Evolutionary conservation across 2,888 invertebrate species (phyloP), one percentile per base, ranked within the genome.

Genomic region (Melinaea menophilus): DNA sequence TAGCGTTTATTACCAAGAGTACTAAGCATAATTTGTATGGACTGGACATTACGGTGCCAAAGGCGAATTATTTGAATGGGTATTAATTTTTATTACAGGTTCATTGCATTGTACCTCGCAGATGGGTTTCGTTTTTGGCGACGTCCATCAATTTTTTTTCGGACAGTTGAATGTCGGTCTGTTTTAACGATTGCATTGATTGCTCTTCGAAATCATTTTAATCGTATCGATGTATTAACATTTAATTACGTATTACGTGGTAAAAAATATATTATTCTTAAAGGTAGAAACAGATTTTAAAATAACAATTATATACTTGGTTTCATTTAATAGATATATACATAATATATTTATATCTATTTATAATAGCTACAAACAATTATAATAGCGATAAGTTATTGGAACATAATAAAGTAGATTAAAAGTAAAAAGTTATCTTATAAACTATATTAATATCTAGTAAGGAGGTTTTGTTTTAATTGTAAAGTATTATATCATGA

Each of bases 31-130:
- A 72, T 82, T 84, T 84, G 69, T 75, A 56, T 31, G 55, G 61
- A 59, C 57, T 45, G 57, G 58, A 59, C 55, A 66, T 55, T 59
- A 59, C 65, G 61, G 47, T 62, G 68, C 70, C 71, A 69, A 64
- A 65, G 69, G 69, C 69, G 68, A 62, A 65, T 76, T 75, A 75
- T 79, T 78, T 85, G 79, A 87, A 87, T 85, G 85, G 81, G 80
- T 85, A 88, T 88, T 88, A 86, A 83, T 88, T 86, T 86, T 90
- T 88, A 88, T 88, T 87, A 82, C 88, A 88, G 84, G 83, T 86
- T 81, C 85, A 78, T 76, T 81, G 83, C 82, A 84, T 86, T 88
- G 85, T 86, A 79, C 76, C 77, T 80, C 79, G 79, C 79, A 75
- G 80, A 82, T 77, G 79, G 75, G 79, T 79, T 79, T 74, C 74